Evolutionary conservation across 2,113 vertebrate genomes (phyloP), one percentile per base, ranked within the genome.

Genomic region (Polypterus senegalus): DNA sequence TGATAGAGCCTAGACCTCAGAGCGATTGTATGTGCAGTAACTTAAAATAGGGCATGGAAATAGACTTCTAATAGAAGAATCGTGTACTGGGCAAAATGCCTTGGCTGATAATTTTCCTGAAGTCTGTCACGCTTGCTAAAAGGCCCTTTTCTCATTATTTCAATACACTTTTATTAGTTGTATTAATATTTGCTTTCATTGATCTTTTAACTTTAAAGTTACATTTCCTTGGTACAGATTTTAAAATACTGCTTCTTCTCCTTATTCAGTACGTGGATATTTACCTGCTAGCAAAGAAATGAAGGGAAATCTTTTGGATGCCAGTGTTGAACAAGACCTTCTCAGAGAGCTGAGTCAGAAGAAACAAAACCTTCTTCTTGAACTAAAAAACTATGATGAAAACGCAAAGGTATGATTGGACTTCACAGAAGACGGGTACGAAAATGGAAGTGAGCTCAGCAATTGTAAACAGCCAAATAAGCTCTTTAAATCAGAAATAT

Each of bases 311-410:
- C 81, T 97, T 2, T 88, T 93, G 91, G 95, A 97, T 72, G 74
- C 82, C 9, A 92, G 79, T 3, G 75, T 83, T 46, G 96, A 97
- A 63, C 96, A 97, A 80, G 93, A 97, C 67, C 81, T 92, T 3
- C 81, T 99, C 70, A 79, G 96, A 71, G 96, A 98, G 66, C 91
- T 99, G 64, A 98, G 92, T 74, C 93, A 97, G 58, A 92, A 93
- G 62, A 91, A 89, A 71, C 96, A 97, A 76, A 97, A 91, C 64
- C 83, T 99, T 46, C 69, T 99, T 67, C 79, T 99, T 54, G 96
- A 98, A 69, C 83, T 99, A 11, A 86, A 83, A 49, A 99, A 97
- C 81, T 99, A 98, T 9, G 89, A 97, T 63, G 91, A 97, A 69
- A 95, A 89, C 1, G 66, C 84, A 55, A 97, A 96, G 90, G 96